Percentiles rank a stretch among this genome's conserved stretches.
Evolutionary conservation across 2,888 invertebrate species (phyloP).

Genomic region (Agriotes lineatus): DNA sequence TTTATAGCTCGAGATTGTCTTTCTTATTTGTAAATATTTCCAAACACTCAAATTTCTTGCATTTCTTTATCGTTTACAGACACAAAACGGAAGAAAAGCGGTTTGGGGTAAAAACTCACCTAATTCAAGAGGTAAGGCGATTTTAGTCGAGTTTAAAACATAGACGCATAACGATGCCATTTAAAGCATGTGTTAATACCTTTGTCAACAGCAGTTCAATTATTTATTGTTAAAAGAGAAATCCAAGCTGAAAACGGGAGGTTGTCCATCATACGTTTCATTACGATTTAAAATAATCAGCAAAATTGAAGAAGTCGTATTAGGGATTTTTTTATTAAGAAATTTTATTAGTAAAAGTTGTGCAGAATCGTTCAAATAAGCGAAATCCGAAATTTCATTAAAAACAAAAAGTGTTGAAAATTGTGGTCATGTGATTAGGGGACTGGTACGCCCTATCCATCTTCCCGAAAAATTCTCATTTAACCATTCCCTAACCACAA

Average conservation of each 20-base stretch:
- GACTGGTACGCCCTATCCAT: no score
- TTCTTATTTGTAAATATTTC: background rate
- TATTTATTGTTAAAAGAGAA: background rate
- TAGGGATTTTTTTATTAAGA: no score
- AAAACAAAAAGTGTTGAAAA: no score
- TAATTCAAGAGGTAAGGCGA: background rate
- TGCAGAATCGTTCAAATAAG: no score
- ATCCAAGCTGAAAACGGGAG: background rate
- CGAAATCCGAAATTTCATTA: no score
- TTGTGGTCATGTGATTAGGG: no score
- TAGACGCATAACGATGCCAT: background rate
- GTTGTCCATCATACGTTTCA: background rate
- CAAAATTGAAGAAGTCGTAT: no score
- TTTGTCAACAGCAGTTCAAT: background rate
- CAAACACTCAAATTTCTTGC: background rate
- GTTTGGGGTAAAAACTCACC: background rate
- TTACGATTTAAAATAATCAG: no score
- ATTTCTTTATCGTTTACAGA: conserved; percentile 4
- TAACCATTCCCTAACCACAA: no score
- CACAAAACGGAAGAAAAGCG: no score
- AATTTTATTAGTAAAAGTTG: no score
- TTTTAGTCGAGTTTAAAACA: background rate
- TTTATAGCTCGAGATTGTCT: background rate
- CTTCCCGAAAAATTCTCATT: no score
- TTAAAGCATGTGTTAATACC: background rate